A percentile compares a stretch with the other conserved stretches of the same genome.
phyloP scores from a whole-genome alignment of 1,140 invertebrate genomes.

The Zophobas atratus region DNA sequence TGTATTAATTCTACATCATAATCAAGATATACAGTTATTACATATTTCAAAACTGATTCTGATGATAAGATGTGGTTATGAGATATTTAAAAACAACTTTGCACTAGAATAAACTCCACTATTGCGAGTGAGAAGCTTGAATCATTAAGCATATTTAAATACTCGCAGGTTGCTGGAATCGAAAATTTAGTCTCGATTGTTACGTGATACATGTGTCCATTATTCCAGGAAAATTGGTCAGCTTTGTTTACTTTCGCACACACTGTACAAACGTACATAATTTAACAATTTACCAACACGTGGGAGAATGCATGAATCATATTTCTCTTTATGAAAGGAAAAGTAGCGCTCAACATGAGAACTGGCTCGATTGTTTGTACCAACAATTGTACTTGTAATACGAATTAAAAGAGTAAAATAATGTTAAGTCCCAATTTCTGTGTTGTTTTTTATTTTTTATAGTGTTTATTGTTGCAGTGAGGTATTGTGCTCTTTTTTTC shows the following conservation, averaged over 20 bases:
- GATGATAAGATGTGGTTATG: no score
- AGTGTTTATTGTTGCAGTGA: no score
- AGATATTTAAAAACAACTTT: no score
- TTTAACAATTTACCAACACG: constrained; percentile 35
- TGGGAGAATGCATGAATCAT: constrained; percentile 32
- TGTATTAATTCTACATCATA: no score
- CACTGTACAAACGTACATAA: constrained; percentile 31
- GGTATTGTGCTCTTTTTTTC: no score
- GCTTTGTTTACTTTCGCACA: constrained; percentile 23
- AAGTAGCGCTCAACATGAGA: constrained; percentile 16
- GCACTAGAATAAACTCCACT: no score
- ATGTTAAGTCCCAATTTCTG: neutral
- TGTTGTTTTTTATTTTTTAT: no score
- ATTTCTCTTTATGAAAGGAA: constrained; percentile 26
- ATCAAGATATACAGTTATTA: no score
- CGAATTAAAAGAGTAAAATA: neutral
- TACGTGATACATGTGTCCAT: constrained; percentile 9
- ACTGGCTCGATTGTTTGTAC: constrained; percentile 21
- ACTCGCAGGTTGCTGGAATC: constrained; percentile 2
- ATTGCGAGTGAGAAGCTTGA: no score
- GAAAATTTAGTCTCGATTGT: constrained; percentile 16
- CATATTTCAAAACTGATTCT: no score
- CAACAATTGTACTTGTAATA: neutral
- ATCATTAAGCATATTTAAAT: neutral
- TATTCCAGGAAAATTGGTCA: constrained; percentile 35